Evolutionary conservation across 2,888 invertebrate species (phyloP), one percentile per base, ranked within the genome.

Genomic region (Pollenia labialis): DNA sequence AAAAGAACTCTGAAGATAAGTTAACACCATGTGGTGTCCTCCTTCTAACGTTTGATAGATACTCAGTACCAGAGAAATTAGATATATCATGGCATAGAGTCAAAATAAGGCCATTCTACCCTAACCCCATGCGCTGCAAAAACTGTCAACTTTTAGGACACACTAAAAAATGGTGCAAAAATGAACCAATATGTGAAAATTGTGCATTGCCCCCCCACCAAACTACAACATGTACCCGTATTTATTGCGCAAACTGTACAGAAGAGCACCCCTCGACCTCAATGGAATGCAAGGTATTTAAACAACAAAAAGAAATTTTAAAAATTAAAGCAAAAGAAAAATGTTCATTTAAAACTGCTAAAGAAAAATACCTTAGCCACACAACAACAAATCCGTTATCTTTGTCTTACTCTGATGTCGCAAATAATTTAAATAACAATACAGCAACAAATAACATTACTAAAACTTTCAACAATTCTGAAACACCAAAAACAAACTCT

Each of bases 71-170:
- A 8, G 54, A 54, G 40, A 60, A n/a, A 60, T 6, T 42, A n/a
- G 71, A 48, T 81, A 56, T 23, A n/a, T 16, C 52, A 52, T 52
- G 81, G 64, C 58, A 62, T n/a, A 77, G 23, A 42, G 76, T 69
- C 2, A 77, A 72, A 40, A 80, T 88, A 4, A 40, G 83, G 4
- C 68, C 66, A 64, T 84, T 81, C n/a, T 69, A 82, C 9, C 85
- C 81, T 4, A 80, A 82, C 40, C 81, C 81, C 10, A 88, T 87
- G 85, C 69, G 87, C 1, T 87, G 85, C 69, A 72, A 77, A 52
- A 77, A 74, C 2, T 88, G 85, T 44, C 88, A 87, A 69, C 23
- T 62, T 4, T 74, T 86, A 23, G 81, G 88, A 0, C 82, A 86
- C 54, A 88, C 88, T n/a, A 69, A 50, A 4, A 88, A 86, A 80